Percentiles rank a stretch among this genome's conserved stretches.
Conservation (phyloP, 2,888 invertebrate species). For the Athalia rosae region DNA sequence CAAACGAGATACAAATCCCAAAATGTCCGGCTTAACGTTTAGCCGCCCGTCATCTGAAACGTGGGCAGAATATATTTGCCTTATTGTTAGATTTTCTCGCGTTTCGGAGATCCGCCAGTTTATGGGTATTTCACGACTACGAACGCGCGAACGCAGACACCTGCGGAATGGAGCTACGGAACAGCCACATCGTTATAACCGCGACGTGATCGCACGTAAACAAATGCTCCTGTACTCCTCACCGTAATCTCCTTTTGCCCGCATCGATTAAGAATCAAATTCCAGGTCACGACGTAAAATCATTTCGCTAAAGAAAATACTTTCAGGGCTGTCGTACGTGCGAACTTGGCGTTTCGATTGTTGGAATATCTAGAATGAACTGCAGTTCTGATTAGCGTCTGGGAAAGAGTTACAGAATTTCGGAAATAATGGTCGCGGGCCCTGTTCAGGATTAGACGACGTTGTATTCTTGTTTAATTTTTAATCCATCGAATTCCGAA, state of each 20-base stretch:
- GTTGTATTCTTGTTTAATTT: background rate
- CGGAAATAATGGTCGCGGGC: too few relatives aligned
- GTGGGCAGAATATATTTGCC: constrained; percentile 36
- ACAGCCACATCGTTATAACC: background rate
- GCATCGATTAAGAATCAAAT: too few relatives aligned
- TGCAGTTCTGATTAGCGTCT: too few relatives aligned
- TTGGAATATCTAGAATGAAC: too few relatives aligned
- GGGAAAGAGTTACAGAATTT: too few relatives aligned
- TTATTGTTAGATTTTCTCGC: constrained; percentile 31
- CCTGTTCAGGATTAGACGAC: constrained; percentile 3
- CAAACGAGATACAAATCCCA: constrained; percentile 27
- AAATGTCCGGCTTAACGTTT: constrained; percentile 37
- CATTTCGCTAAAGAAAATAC: too few relatives aligned
- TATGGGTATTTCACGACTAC: background rate
- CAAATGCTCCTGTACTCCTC: background rate
- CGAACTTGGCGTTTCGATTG: too few relatives aligned
- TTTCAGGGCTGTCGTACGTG: too few relatives aligned
- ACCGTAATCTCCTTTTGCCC: too few relatives aligned
- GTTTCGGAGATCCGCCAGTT: constrained; percentile 14
- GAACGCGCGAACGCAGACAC: background rate
- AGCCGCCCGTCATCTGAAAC: constrained; percentile 33
- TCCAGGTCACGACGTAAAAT: too few relatives aligned
- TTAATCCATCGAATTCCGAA: background rate
- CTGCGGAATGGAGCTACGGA: constrained; percentile 33
- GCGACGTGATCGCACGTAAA: background rate